phyloP scores from a whole-genome alignment of 2,888 invertebrate genomes.

The Chesias legatella region DNA sequence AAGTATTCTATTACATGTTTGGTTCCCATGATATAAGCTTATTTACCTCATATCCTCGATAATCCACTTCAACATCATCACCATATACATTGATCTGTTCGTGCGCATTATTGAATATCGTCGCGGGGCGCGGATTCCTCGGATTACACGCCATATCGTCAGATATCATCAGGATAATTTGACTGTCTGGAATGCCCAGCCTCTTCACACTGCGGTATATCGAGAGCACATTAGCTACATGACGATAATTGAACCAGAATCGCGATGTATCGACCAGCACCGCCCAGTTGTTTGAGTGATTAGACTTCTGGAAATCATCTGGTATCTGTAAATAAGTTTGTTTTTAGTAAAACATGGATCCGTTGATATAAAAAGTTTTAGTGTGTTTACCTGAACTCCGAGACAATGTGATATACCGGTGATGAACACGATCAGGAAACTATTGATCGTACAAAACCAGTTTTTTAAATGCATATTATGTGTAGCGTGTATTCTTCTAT shows the following conservation, averaged over 20 bases:
- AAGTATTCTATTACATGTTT: too few relatives aligned
- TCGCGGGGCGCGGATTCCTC: conserved; percentile 97
- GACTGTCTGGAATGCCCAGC: conserved; percentile 98
- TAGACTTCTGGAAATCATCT: conserved; percentile 80
- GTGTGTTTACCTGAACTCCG: conserved; percentile 11
- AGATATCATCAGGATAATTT: conserved; percentile 99
- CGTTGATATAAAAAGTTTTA: background rate
- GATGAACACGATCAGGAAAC: conserved; percentile 1
- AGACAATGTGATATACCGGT: conserved; percentile 2
- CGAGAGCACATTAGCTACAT: conserved; percentile 99
- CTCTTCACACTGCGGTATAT: conserved; percentile 99
- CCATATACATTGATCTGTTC: conserved; percentile 99
- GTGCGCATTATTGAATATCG: conserved; percentile 98
- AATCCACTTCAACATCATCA: conserved; percentile 99
- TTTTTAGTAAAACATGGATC: background rate
- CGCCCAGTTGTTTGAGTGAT: conserved; percentile 99
- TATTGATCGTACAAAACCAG: background rate
- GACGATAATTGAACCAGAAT: conserved; percentile 99
- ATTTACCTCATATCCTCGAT: conserved; percentile 93
- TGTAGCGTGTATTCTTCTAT: background rate
- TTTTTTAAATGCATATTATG: conserved; percentile 3
- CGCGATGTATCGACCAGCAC: conserved; percentile 98
- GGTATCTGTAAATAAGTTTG: conserved; percentile 58
- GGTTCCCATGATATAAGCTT: too few relatives aligned
- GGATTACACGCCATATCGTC: conserved; percentile 99